phyloP scores from a whole-genome alignment of 2,888 invertebrate species.

The Agrotis clavis region DNA sequence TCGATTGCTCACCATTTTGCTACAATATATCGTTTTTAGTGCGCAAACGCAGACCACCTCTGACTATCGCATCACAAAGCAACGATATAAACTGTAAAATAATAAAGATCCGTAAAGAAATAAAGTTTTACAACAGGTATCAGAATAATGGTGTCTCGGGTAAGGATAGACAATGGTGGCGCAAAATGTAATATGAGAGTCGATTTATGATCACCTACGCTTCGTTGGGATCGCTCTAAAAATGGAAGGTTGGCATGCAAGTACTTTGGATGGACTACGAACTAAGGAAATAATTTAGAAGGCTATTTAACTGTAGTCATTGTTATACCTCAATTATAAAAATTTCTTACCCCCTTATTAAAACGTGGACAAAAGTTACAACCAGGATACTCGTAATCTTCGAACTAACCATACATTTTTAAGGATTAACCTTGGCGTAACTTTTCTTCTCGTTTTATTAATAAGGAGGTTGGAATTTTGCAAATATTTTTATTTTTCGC shows the following conservation, averaged over 20 bases:
- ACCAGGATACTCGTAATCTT: no score
- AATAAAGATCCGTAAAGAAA: slow-evolving; percentile 83
- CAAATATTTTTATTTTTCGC: no score
- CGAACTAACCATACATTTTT: no score
- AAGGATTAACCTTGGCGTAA: no score
- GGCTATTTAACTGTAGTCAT: no score
- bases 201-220: slow-evolving; percentile 67
- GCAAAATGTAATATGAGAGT: slow-evolving; percentile 70
- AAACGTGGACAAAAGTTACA: no score
- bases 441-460: no score
- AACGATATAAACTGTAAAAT: slow-evolving; percentile 75
- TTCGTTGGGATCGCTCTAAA: slow-evolving; percentile 40
- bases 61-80: slow-evolving; percentile 76
- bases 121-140: slow-evolving; percentile 84
- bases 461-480: no score
- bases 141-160: slow-evolving; percentile 72
- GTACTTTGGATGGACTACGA: slow-evolving; percentile 6
- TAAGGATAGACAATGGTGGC: slow-evolving; percentile 59
- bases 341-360: no score
- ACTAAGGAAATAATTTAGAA: not conserved
- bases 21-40: slow-evolving; percentile 80
- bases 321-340: no score
- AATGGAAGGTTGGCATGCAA: slow-evolving; percentile 44
- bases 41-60: slow-evolving; percentile 66
- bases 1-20: slow-evolving; percentile 84